Evolutionary conservation across 2,113 vertebrate species (phyloP).

Genomic region (Myrmecophaga tridactyla): DNA sequence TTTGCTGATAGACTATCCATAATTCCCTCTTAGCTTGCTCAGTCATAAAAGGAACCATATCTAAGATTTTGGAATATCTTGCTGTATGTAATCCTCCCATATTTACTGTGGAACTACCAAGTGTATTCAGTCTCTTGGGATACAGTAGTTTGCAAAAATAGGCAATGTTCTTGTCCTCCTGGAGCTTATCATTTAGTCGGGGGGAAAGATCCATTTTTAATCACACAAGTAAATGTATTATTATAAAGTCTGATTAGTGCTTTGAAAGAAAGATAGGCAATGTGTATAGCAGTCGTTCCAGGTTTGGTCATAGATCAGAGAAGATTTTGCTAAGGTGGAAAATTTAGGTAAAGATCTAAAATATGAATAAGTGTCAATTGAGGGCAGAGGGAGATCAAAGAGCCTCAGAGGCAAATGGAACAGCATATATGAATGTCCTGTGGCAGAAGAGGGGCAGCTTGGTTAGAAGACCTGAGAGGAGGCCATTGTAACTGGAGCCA

Average conservation of each 20-base stretch:
- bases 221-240: not conserved
- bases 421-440: not conserved
- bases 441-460: not conserved
- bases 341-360: conserved; percentile 39
- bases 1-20: not conserved
- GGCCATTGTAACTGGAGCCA: not conserved
- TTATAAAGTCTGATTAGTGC: not conserved
- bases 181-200: not conserved
- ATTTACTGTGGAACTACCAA: not conserved
- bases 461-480: not conserved
- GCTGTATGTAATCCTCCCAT: not conserved
- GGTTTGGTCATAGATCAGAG: not conserved
- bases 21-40: not conserved
- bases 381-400: not conserved
- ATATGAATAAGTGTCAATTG: not conserved
- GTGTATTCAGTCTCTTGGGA: not conserved
- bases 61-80: conserved; percentile 43
- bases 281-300: not conserved
- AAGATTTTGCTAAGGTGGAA: conserved; percentile 36
- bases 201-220: not conserved
- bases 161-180: not conserved
- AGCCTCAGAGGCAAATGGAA: not conserved
- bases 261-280: not conserved
- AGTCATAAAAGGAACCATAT: not conserved
- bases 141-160: not conserved